These are phyloP conservation scores for Jordanella pulchra DNA, from an alignment of 2,797 vertebrate species.

Conservation along the genomic window DNA sequence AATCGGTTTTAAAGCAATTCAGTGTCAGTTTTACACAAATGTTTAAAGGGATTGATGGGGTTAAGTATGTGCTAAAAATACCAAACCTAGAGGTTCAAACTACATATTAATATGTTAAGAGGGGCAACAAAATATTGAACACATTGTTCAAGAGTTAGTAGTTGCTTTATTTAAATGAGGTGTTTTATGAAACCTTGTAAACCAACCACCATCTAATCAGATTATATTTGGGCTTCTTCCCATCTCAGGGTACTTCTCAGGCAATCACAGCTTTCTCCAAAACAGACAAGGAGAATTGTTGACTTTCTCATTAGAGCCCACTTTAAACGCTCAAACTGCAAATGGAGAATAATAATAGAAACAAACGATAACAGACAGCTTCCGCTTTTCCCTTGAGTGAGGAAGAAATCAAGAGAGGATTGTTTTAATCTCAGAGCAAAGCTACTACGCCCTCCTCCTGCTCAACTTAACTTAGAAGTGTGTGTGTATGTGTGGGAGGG, in stretches of 20 bases:
- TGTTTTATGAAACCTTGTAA: background rate
- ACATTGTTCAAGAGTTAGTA: background rate
- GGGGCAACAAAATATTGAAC: background rate
- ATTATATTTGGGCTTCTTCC: slow-evolving; percentile 21
- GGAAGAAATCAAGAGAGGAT: slow-evolving; percentile 74
- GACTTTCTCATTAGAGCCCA: slow-evolving; percentile 35
- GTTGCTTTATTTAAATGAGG: background rate
- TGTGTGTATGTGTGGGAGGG: background rate
- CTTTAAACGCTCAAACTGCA: slow-evolving; percentile 59
- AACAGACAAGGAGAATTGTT: slow-evolving; percentile 23
- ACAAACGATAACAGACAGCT: slow-evolving; percentile 64
- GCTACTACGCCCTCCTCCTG: slow-evolving; percentile 44
- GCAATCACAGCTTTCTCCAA: slow-evolving; percentile 13
- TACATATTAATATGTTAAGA: too few species aligned
- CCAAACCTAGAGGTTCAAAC: background rate
- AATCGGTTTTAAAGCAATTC: too few species aligned
- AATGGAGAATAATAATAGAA: slow-evolving; percentile 69
- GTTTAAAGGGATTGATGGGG: background rate
- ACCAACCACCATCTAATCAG: background rate
- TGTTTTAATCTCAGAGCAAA: slow-evolving; percentile 66
- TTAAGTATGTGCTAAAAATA: background rate
- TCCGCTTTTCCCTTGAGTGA: slow-evolving; percentile 61
- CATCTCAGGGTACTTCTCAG: slow-evolving; percentile 20
- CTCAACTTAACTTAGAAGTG: slow-evolving; percentile 48
- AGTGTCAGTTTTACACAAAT: background rate